Evolutionary conservation across 2,888 invertebrate genomes (phyloP), one percentile per base, ranked within the genome.

Genomic region (Steinernema carpocapsae): DNA sequence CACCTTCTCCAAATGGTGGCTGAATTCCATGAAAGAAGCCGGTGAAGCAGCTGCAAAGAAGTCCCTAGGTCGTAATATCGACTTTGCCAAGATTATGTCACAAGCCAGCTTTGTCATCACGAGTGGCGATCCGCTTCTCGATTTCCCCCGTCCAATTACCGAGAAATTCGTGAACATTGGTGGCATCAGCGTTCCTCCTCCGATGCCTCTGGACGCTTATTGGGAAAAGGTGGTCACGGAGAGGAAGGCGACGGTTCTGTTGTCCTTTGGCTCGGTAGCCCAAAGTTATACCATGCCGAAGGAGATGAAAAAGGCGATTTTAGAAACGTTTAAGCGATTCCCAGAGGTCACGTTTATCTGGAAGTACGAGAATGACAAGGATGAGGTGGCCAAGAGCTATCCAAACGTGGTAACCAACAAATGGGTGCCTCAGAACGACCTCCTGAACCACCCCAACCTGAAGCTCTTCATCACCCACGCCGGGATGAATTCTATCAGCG

Each of bases 341-440:
- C 77, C 77, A 7, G 59, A 77, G 4, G 43, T 75, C 17, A 79
- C 52, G 43, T 77, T 77, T 42, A 48, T 77, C 1, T 77, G 77
- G 78, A 77, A 77, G 45, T 78, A 79, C 46, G 77, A 77, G 48
- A 70, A 46, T n/a, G 32, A 56, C 17, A 46, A 56, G 6, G 76
- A 79, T 32, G 59, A 75, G 19, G 19, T 77, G 7, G 74, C 78
- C 37, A 43, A 71, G 26, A 51, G 52, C 6, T 51, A 51, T 12
- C 45, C 71, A 7, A 77, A 77, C 48, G 72, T 77, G 17, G 32
- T 71, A 19, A 45, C 26, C 14, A 46, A 56, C 7, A 22, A 26
- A 26, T 77, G 77, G 77, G 32, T 76, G 22, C 77, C 77, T n/a
- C 77, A 77, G 46, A 72, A 43, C 19, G 77, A 77, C n/a, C 52